Conservation (phyloP, 2,113 vertebrate genomes). For the Chrysochloris asiatica region DNA sequence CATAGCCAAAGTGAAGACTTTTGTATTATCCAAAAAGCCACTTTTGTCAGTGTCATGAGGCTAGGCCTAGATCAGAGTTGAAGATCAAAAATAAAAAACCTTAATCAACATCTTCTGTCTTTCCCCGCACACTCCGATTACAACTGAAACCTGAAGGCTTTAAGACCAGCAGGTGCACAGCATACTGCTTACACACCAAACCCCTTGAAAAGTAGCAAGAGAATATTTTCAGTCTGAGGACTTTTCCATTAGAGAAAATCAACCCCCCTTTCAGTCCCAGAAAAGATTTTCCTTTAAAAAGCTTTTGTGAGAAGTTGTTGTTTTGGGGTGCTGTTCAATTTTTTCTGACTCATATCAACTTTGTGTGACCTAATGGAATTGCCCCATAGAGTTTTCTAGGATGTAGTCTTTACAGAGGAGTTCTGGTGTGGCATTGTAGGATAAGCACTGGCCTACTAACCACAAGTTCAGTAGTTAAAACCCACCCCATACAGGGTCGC, state of each 20-base stretch:
- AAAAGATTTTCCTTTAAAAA: not conserved
- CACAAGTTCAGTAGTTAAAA: too few species aligned
- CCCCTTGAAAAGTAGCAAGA: not conserved
- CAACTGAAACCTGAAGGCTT: not conserved
- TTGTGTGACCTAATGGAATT: not conserved
- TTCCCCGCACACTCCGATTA: not conserved
- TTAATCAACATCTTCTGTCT: not conserved
- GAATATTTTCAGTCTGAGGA: not conserved
- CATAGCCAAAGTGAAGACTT: not conserved
- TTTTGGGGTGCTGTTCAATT: not conserved
- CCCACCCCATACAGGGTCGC: too few species aligned
- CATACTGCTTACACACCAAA: not conserved
- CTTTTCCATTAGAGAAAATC: not conserved
- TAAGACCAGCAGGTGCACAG: not conserved
- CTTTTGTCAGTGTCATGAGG: not conserved
- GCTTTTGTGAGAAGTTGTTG: not conserved
- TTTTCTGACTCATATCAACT: not conserved
- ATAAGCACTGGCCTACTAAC: too few species aligned
- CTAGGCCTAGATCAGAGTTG: not conserved
- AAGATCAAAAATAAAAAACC: constrained; percentile 9
- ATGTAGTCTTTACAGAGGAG: not conserved
- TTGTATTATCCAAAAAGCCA: not conserved
- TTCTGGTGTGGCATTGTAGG: too few species aligned
- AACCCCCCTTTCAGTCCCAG: not conserved
- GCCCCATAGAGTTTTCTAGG: not conserved